A percentile compares a stretch with the other conserved stretches of the same genome.
Conservation (phyloP, 2,888 invertebrate species). For the Odontomyia ornata region DNA sequence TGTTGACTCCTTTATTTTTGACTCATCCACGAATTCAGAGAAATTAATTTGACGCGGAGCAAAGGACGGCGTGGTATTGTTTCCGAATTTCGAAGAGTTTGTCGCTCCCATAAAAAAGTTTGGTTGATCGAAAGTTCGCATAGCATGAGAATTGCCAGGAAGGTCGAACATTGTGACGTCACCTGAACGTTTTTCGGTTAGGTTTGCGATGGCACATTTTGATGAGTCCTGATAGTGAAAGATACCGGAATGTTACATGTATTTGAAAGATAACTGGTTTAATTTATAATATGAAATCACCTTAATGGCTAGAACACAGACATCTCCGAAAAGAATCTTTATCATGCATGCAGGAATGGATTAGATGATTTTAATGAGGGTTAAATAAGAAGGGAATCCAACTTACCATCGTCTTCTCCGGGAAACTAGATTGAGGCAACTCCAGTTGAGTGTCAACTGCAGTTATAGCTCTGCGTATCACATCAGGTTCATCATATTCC, state of each 20-base stretch:
- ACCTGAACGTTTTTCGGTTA: conserved; percentile 59
- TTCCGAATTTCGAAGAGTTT: conserved; percentile 21
- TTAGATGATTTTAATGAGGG: background rate
- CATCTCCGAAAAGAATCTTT: background rate
- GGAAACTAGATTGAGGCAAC: conserved; percentile 52
- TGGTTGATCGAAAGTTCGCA: conserved; percentile 61
- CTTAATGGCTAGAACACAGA: no score
- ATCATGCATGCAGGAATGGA: background rate
- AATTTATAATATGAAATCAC: background rate
- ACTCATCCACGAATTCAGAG: conserved; percentile 64
- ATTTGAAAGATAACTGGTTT: background rate
- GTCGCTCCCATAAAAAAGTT: conserved; percentile 59
- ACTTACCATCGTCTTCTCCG: conserved; percentile 59
- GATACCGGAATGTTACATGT: background rate
- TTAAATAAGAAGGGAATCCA: background rate
- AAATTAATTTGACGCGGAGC: conserved; percentile 64
- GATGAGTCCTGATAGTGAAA: conserved; percentile 56
- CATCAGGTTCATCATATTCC: conserved; percentile 75
- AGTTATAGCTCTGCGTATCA: conserved; percentile 66
- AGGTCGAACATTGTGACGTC: conserved; percentile 57
- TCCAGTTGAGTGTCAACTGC: conserved; percentile 55
- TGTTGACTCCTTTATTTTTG: conserved; percentile 61
- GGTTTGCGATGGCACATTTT: conserved; percentile 59
- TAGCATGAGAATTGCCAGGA: conserved; percentile 54
- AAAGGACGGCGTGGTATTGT: conserved; percentile 51